Evolutionary conservation across 2,113 vertebrate genomes (phyloP), one percentile per base, ranked within the genome.

Genomic region (Calidris pugnax): DNA sequence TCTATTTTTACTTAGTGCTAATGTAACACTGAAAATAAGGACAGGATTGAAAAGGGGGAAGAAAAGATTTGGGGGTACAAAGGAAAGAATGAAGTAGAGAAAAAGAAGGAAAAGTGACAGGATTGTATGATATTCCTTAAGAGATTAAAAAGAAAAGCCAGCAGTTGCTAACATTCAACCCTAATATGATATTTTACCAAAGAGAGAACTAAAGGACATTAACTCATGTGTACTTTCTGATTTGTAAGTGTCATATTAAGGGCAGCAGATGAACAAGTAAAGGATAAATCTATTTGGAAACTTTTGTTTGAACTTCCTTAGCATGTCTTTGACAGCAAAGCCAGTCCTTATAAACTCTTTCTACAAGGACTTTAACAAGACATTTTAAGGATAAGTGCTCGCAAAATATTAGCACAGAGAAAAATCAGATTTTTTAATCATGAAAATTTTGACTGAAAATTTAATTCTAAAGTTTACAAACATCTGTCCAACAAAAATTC

Each of bases 281-380:
- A 94, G 89, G 90, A 96, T 96, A 93, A 91, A 94, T 94, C 93
- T 95, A 87, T 95, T 93, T 94, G 92, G 75, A 93, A 95, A 93
- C 55, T 95, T 93, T 43, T 90, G 50, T 95, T 96, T 96, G 92
- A 96, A 96, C 75, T 95, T 96, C 71, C 63, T 94, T 93, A 96
- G 55, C 37, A 71, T 85, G 75, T 77, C 95, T 96, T 93, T 95
- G 89, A 88, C 59, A 84, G 89, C 64, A 95, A 95, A 96, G 80
- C 68, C 68, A 60, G 60, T 81, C 94, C 87, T 95, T 75, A 96
- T 89, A 95, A 94, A 92, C 63, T 93, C 86, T 86, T 85, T 59
- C 79, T 67, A 43, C 83, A 78, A 92, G 33, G 86, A 92, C 77
- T 95, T 95, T 87, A 94, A 92, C 26, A 87, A 93, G 91, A 67